phyloP scores from a whole-genome alignment of 2,888 invertebrate genomes.

The Atrina japonica region DNA sequence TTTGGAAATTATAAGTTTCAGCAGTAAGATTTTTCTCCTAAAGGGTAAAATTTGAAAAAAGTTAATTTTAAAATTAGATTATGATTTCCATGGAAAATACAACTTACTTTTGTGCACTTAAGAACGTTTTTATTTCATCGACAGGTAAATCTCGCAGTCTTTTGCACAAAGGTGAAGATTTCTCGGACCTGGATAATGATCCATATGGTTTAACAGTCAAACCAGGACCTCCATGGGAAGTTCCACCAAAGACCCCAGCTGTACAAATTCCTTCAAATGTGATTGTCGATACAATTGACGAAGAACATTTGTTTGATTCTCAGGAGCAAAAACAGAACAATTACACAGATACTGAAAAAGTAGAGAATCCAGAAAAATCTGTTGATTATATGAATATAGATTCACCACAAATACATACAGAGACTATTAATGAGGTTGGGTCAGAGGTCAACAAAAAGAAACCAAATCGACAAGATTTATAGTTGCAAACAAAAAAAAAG shows the following conservation, averaged over 20 bases:
- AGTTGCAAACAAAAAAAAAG: no score
- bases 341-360: not conserved
- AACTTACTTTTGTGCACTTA: not conserved
- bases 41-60: no score
- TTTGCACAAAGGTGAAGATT: constrained; percentile 53
- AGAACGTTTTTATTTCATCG: constrained; percentile 1
- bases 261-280: constrained; percentile 42
- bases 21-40: no score
- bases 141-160: constrained; percentile 70
- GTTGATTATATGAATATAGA: no score
- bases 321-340: not conserved
- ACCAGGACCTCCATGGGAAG: constrained; percentile 66
- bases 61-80: no score
- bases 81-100: no score
- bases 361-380: not conserved
- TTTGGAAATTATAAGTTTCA: no score
- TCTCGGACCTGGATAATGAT: constrained; percentile 58
- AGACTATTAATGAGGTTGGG: not conserved
- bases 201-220: constrained; percentile 68
- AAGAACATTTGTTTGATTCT: constrained; percentile 10
- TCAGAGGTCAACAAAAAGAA: constrained; percentile 1
- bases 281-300: constrained; percentile 23
- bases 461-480: constrained; percentile 1
- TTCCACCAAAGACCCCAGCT: constrained; percentile 60
- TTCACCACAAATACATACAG: not conserved